A percentile compares a stretch with the other conserved stretches of the same genome.
These are phyloP conservation scores for Prenolepis imparis DNA, from an alignment of 2,888 invertebrate species.

Conservation along the genomic window DNA sequence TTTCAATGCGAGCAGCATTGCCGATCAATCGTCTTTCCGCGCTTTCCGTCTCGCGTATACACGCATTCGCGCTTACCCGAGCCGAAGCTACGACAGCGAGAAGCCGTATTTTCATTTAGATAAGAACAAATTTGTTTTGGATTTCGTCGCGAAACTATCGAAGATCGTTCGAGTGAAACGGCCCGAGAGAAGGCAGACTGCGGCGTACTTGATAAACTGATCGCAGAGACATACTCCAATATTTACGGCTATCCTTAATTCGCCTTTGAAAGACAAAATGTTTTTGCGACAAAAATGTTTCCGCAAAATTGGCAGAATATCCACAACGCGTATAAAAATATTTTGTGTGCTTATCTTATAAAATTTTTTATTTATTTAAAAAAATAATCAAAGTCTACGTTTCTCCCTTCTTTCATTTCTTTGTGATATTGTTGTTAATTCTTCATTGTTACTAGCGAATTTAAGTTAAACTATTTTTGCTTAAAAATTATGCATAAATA, in stretches of 20 bases:
- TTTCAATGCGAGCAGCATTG: conserved; percentile 59
- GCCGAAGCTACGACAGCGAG: conserved; percentile 24
- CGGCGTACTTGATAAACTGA: neutral
- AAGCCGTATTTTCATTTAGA: conserved; percentile 63
- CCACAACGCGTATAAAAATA: neutral
- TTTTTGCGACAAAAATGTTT: neutral
- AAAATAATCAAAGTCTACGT: neutral
- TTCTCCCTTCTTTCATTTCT: neutral
- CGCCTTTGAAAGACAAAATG: neutral
- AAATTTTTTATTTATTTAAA: neutral
- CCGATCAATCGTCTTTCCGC: conserved; percentile 19
- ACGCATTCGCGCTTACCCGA: conserved; percentile 29
- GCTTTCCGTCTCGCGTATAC: conserved; percentile 16
- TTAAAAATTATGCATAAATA: conserved; percentile 12
- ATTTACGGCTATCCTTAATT: conserved; percentile 1
- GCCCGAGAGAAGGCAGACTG: conserved; percentile 38
- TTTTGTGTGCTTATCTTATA: neutral
- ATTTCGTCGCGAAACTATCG: conserved; percentile 56
- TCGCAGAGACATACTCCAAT: conserved; percentile 14
- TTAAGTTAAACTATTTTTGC: neutral
- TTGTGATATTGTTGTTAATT: neutral
- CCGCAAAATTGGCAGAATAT: neutral
- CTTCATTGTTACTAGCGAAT: neutral
- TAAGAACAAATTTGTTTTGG: conserved; percentile 66
- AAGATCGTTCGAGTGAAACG: conserved; percentile 60